Evolutionary conservation across 2,888 invertebrate genomes (phyloP), one percentile per base, ranked within the genome.

Genomic region (Mesodorylaimus sp.): DNA sequence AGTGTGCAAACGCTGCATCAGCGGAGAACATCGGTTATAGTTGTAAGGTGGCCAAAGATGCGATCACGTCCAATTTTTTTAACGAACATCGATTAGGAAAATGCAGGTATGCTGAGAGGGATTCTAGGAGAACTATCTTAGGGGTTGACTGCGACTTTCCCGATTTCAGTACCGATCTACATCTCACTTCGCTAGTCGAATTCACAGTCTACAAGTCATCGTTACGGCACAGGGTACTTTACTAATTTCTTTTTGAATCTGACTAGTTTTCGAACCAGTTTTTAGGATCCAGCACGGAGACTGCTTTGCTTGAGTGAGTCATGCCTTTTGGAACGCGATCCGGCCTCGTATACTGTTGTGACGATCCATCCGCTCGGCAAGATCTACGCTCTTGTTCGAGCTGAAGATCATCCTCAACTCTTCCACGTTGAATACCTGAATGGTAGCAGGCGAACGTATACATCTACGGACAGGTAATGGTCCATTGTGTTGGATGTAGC

Each of bases 251-350:
- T 23, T 50, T 27, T 21, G 19, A 13, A 27, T 37, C 16, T 54
- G n/a, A n/a, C 16, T 2, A 19, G 37, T 16, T 2, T n/a, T 2
- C 27, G 27, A 37, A 28, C 37, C 51, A 16, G 28, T 26, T 39
- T 52, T 29, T 43, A 59, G 56, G 88, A 88, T 60, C 80, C 84
- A 0, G 81, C 86, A 59, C 75, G 84, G 55, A 76, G 95, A 50
- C 82, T 86, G 0, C 75, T 99, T 28, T 95, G 95, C 65, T 75
- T 99, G 23, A 87, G 89, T 0, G 95, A 97, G 69, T 82, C 83
- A 0, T 95, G 95, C 66, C 73, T 99, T 47, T 72, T 99, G 46
- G 97, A 99, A 71, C 76, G 97, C 57, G 97, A 99, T 72, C 88
- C 89, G 1, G 86, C 85, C 66, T 91, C 93, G 1, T 99, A 99